phyloP scores from a whole-genome alignment of 1,140 invertebrate species.

The Drosophila bocki region DNA sequence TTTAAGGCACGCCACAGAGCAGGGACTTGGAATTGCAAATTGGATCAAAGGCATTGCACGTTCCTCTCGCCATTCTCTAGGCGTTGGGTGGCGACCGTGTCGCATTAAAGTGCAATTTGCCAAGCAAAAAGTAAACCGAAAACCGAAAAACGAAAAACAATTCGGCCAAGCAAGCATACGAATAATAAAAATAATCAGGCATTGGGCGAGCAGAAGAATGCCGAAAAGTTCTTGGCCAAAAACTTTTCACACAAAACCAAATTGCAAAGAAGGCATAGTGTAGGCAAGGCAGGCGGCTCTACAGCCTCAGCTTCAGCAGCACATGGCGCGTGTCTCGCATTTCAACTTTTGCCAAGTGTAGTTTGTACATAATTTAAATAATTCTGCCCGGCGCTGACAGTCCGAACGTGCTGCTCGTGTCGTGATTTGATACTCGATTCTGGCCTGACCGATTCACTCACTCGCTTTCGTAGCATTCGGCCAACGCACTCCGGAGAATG shows the following conservation, averaged over 20 bases:
- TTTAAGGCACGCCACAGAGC: conserved; percentile 57
- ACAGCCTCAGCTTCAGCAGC: conserved; percentile 8
- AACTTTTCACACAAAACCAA: conserved; percentile 51
- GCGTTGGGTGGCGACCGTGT: conserved; percentile 4
- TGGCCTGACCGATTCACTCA: conserved; percentile 11
- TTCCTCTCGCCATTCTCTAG: conserved; percentile 42
- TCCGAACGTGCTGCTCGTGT: conserved; percentile 62
- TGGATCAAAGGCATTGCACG: conserved; percentile 73
- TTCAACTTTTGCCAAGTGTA: conserved; percentile 66
- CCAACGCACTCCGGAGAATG: conserved; percentile 25
- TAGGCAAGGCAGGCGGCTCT: background rate
- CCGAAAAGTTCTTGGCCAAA: conserved; percentile 52
- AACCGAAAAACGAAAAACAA: conserved; percentile 20
- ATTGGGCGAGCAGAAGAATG: conserved; percentile 13
- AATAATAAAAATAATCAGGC: conserved; percentile 51
- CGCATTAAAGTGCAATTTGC: conserved; percentile 67
- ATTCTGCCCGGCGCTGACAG: conserved; percentile 68
- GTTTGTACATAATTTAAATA: conserved; percentile 81
- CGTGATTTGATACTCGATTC: conserved; percentile 62
- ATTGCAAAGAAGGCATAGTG: conserved; percentile 15
- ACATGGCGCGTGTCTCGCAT: conserved; percentile 76
- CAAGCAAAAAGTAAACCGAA: conserved; percentile 23
- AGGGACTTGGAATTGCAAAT: conserved; percentile 66
- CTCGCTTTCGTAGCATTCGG: conserved; percentile 10
- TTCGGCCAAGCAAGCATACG: conserved; percentile 20